Evolutionary conservation across 1,140 invertebrate species (phyloP).

Genomic region (Aradophagus sp.): DNA sequence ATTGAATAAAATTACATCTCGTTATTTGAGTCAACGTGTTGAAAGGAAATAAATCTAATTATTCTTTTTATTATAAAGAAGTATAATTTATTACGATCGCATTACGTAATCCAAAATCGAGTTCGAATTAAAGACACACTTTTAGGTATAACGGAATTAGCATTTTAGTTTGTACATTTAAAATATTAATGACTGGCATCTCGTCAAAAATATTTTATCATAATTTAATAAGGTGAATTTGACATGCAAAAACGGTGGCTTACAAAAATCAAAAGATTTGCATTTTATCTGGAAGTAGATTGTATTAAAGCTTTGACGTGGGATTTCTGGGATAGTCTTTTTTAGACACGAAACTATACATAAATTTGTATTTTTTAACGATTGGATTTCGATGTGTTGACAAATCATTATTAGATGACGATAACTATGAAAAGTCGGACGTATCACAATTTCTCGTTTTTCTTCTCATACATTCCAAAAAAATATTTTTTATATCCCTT

Average conservation of each 20-base stretch:
- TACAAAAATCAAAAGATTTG: conserved; percentile 19
- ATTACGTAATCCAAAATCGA: conserved; percentile 9
- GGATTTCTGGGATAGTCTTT: conserved; percentile 18
- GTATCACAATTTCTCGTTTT: too few species aligned
- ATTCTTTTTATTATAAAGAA: conserved; percentile 1
- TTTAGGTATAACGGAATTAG: conserved; percentile 8
- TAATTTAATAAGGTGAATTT: conserved; percentile 32
- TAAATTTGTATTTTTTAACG: conserved; percentile 8
- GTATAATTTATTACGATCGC: conserved; percentile 1
- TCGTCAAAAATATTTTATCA: conserved; percentile 26
- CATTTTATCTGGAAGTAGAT: conserved; percentile 24
- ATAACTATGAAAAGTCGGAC: too few species aligned
- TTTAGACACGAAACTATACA: neutral
- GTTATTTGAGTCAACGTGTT: neutral
- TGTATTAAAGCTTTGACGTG: conserved; percentile 3
- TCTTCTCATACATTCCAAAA: too few species aligned
- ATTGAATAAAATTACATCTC: too few species aligned
- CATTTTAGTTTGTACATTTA: conserved; percentile 29
- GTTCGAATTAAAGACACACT: conserved; percentile 19
- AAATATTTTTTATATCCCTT: too few species aligned
- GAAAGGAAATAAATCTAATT: conserved; percentile 7
- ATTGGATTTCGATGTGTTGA: conserved; percentile 7
- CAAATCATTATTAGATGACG: conserved; percentile 8
- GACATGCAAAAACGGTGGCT: conserved; percentile 14
- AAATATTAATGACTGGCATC: conserved; percentile 19